These are phyloP conservation scores for Melanocharis versteri DNA, from an alignment of 2,113 vertebrate genomes.

Conservation along the genomic window DNA sequence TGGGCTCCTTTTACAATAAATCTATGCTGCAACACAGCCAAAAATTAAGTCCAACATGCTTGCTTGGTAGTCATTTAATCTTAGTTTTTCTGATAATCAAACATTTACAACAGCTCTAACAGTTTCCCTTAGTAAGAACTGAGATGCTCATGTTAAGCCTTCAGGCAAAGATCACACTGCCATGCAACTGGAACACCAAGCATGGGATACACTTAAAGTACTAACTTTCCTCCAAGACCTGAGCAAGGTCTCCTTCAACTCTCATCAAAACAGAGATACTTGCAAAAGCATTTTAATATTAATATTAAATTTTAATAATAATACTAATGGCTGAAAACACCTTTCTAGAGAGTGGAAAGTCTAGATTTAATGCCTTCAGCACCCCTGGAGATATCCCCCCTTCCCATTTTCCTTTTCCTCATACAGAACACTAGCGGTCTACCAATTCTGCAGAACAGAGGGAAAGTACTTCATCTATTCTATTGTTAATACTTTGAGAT, in stretches of 20 bases:
- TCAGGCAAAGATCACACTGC: background rate
- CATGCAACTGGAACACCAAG: background rate
- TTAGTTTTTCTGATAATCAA: background rate
- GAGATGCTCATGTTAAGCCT: background rate
- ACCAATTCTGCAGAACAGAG: background rate
- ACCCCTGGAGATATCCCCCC: background rate
- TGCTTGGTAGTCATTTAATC: background rate
- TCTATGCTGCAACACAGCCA: background rate
- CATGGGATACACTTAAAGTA: background rate
- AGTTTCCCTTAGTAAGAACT: background rate
- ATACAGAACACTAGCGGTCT: background rate
- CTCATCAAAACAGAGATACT: background rate
- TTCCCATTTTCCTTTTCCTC: background rate
- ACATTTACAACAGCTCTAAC: background rate
- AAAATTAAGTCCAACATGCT: background rate
- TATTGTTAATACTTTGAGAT: background rate
- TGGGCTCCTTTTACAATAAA: background rate
- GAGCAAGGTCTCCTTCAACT: background rate
- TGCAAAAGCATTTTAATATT: background rate
- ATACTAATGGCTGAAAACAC: background rate
- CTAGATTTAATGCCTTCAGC: background rate
- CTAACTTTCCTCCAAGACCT: background rate
- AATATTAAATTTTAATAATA: background rate
- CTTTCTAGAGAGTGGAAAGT: background rate
- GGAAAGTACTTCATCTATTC: background rate